Base-by-base conservation (phyloP, 2,888 invertebrate genomes). In the Xestia sexstrigata region DNA sequence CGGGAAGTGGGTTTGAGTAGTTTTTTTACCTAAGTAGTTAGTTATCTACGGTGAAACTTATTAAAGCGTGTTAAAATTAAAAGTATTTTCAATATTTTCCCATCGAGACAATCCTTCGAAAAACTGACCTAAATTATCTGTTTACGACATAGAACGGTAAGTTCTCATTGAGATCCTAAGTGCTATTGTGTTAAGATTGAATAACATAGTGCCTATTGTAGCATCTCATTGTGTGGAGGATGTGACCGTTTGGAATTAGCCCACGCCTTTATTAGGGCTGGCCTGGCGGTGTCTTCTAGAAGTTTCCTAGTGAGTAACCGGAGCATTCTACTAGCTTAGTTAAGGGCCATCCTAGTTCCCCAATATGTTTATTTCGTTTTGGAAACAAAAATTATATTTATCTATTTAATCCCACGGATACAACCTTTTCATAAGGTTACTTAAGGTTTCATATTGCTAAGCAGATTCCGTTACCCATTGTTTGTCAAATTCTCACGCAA, bases 211-310 rank as follows among this genome's bases (percentile, higher is more conserved):
- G 70, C 15, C 45, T 47, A 74, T 80, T 74, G 79, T 80, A 30
- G 75, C 52, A 70, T 73, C 79, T 69, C 76, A 82, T 85, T 89
- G 89, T 85, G 70, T 30, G 70, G 42, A 86, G 89, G 89, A 89
- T 74, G 84, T 69, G 9, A 68, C 70, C 85, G 86, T 80, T 88
- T 88, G 82, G 75, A 82, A 83, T 78, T 78, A 76, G 60, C 69
- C 74, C 77, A 76, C 86, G 68, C 76, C 85, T 74, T 30, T 68
- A 68, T 30, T 73, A 79, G 74, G 70, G 78, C 47, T 74, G 58
- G 4, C 60, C 47, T 74, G 58, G 4, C 60, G 39, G 15, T 1
- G 6, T n/a, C 70, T 74, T 65, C 68, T 42, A 60, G 77, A 77
- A 42, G 17, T 35, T 73, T 69, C 39, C 7, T 13, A 60, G 11